These are phyloP conservation scores for Daubentonia madagascariensis DNA, from an alignment of 2,113 vertebrate species.

Conservation along the genomic window DNA sequence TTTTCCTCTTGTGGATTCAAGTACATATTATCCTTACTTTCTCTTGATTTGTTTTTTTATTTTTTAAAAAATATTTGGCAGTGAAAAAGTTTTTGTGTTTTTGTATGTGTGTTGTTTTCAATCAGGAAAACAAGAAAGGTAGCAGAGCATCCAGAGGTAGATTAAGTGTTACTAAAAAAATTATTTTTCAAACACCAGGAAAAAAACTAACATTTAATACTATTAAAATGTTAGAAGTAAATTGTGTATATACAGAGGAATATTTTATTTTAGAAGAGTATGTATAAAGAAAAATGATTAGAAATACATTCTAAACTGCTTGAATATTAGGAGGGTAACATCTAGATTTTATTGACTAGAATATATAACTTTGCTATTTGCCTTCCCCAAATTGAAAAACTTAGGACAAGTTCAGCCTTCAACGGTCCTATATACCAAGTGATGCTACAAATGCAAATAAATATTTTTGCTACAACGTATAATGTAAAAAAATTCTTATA, in stretches of 20 bases:
- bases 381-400: neutral
- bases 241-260: neutral
- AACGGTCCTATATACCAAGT: neutral
- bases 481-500: neutral
- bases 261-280: conserved; percentile 6
- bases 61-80: neutral
- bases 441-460: neutral
- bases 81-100: neutral
- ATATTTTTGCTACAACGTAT: neutral
- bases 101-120: neutral
- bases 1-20: neutral
- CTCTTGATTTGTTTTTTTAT: neutral
- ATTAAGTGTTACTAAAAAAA: neutral
- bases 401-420: neutral
- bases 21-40: neutral
- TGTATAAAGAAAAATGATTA: neutral
- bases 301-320: neutral
- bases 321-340: neutral
- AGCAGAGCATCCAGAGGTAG: neutral
- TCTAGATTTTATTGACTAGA: neutral
- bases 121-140: neutral
- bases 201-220: neutral
- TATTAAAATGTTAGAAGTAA: neutral
- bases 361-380: neutral
- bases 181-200: neutral